These are phyloP conservation scores for Cyclophora albipunctata DNA, from an alignment of 2,888 invertebrate genomes.

Conservation along the genomic window DNA sequence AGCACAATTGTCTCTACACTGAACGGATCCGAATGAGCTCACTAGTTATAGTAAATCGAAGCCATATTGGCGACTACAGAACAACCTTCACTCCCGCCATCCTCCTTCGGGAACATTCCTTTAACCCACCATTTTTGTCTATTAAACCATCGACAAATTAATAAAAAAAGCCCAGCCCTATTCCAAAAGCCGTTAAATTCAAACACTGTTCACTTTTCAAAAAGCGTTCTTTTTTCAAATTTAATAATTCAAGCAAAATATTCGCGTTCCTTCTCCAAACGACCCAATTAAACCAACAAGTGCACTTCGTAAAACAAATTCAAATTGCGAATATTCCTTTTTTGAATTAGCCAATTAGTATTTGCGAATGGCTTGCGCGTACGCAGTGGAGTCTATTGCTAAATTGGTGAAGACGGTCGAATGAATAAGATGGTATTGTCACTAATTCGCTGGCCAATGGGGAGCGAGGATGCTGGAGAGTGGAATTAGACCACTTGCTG, in stretches of 20 bases:
- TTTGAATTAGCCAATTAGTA: neutral
- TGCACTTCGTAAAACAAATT: too few relatives aligned
- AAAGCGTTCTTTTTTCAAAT: too few relatives aligned
- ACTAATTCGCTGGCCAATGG: constrained; percentile 66
- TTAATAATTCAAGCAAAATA: too few relatives aligned
- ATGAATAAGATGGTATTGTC: constrained; percentile 59
- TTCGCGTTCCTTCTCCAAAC: too few relatives aligned
- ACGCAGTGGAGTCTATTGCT: constrained; percentile 41
- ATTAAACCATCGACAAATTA: neutral
- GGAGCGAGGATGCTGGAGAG: constrained; percentile 30
- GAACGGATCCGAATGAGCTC: constrained; percentile 32
- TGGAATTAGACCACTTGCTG: constrained; percentile 63
- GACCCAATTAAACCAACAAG: too few relatives aligned
- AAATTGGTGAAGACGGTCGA: constrained; percentile 63
- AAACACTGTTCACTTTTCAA: neutral
- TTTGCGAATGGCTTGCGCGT: constrained; percentile 14
- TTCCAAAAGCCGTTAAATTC: neutral
- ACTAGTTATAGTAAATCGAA: constrained; percentile 24
- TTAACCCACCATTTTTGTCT: constrained; percentile 50
- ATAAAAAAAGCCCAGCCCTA: constrained; percentile 2
- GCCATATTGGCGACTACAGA: constrained; percentile 67
- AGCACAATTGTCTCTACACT: constrained; percentile 25
- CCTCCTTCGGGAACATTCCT: constrained; percentile 40
- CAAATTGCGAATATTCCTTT: too few relatives aligned
- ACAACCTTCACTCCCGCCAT: constrained; percentile 38